Conservation (phyloP, 1,140 invertebrate species). For the Apolygus lucorum region DNA sequence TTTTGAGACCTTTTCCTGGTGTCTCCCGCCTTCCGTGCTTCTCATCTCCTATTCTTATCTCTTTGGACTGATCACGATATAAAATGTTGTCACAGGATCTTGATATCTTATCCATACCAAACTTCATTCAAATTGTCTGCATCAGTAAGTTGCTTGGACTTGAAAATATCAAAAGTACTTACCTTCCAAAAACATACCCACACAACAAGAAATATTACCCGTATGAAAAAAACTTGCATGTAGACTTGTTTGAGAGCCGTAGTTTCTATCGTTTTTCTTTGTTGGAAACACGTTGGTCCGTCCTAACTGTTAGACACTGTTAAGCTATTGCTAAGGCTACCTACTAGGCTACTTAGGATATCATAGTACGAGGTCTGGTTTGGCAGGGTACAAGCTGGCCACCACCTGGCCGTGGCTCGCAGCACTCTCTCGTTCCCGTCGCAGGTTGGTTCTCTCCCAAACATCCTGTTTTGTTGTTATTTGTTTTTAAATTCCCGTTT, state of each 20-base stretch:
- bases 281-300: neutral
- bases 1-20: no score
- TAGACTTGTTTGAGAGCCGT: neutral
- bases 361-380: constrained; percentile 6
- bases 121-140: no score
- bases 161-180: no score
- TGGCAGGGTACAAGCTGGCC: constrained; percentile 27
- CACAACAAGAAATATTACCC: no score
- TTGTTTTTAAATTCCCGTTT: neutral
- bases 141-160: neutral
- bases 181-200: no score
- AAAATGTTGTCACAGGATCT: no score
- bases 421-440: constrained; percentile 23
- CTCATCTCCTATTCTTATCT: no score
- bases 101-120: no score
- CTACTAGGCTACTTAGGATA: neutral
- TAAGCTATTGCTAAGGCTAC: neutral
- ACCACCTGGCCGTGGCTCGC: constrained; percentile 26
- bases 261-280: neutral
- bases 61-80: no score
- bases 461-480: neutral
- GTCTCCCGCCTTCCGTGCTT: no score
- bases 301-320: neutral
- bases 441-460: constrained; percentile 20
- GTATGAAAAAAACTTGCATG: neutral